Conservation (phyloP, 2,888 invertebrate species). For the Conistra vaccinii region DNA sequence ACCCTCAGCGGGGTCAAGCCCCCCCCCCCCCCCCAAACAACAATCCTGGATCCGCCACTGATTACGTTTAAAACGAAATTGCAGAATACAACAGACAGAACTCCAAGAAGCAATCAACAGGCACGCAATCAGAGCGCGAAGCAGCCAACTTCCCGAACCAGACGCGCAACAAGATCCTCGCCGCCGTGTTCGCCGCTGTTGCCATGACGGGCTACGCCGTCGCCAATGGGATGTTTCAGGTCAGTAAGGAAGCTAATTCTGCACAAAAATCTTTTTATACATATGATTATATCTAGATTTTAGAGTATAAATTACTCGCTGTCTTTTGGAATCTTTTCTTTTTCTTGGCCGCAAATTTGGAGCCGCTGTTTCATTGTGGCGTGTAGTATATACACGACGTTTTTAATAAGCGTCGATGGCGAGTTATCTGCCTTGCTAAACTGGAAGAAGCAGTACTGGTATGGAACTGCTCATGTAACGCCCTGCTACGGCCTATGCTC, state of each 20-base stretch:
- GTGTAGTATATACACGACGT: neutral
- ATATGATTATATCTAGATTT: conserved; percentile 31
- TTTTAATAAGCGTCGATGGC: neutral
- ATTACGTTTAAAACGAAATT: conserved; percentile 49
- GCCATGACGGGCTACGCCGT: conserved; percentile 94
- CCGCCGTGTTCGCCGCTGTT: conserved; percentile 92
- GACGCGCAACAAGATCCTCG: conserved; percentile 92
- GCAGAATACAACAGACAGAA: conserved; percentile 85
- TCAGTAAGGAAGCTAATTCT: conserved; percentile 72
- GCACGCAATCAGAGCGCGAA: conserved; percentile 89
- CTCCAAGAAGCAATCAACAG: conserved; percentile 84
- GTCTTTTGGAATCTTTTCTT: conserved; percentile 8
- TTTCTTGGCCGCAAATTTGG: conserved; percentile 16
- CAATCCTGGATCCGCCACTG: no score
- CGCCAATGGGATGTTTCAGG: conserved; percentile 92
- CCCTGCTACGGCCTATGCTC: neutral
- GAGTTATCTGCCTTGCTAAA: neutral
- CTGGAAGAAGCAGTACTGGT: neutral
- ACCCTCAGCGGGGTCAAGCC: no score
- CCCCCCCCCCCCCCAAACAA: no score
- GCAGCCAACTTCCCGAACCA: conserved; percentile 92
- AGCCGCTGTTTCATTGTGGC: neutral
- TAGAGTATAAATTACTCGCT: neutral
- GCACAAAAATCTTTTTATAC: conserved; percentile 5
- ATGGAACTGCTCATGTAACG: neutral